phyloP scores from a whole-genome alignment of 2,888 invertebrate genomes.

The Argyra leucocephala region DNA sequence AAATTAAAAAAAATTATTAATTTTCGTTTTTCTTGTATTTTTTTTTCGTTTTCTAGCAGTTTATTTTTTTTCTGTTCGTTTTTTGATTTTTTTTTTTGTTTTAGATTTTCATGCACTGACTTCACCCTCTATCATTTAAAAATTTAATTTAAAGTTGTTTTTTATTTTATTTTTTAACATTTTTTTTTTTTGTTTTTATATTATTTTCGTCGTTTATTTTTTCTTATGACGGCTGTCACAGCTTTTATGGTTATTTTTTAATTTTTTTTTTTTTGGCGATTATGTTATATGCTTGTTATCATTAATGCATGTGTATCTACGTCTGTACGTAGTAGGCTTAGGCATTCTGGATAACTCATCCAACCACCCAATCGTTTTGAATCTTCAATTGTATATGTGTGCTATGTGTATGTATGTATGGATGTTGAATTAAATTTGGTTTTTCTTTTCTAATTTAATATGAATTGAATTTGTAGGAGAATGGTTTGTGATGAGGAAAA shows the following conservation, averaged over 20 bases:
- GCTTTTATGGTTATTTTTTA: background rate
- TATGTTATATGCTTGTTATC: background rate
- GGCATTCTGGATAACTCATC: background rate
- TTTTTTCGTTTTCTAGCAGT: background rate
- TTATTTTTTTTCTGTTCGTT: background rate
- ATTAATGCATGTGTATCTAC: background rate
- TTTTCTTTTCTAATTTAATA: no score
- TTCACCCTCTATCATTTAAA: background rate
- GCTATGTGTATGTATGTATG: no score
- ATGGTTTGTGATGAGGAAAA: no score
- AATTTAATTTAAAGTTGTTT: background rate
- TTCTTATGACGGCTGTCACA: background rate
- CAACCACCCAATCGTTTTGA: background rate
- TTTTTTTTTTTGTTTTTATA: background rate
- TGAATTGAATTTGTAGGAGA: no score
- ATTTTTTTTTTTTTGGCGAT: background rate
- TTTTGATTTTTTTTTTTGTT: background rate
- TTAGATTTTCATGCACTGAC: background rate
- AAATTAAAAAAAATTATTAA: no score
- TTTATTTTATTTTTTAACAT: background rate
- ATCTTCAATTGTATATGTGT: no score
- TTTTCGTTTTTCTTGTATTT: background rate
- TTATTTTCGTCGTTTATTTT: no score
- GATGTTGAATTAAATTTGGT: no score
- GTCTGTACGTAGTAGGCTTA: background rate